A percentile compares a stretch with the other conserved stretches of the same genome.
phyloP scores from a whole-genome alignment of 1,140 invertebrate genomes.

The Rhynchophorus ferrugineus region DNA sequence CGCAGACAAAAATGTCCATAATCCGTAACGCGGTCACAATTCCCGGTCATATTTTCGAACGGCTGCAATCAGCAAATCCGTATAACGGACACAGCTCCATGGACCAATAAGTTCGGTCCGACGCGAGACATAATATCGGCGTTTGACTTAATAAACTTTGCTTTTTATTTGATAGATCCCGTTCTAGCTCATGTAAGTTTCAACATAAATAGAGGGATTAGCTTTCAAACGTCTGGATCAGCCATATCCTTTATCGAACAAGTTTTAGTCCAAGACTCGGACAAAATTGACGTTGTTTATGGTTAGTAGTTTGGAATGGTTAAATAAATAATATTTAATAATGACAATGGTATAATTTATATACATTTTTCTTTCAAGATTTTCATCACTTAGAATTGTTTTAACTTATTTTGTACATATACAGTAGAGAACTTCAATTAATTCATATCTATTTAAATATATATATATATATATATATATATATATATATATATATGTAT shows the following conservation, averaged over 20 bases:
- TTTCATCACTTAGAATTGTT: no score
- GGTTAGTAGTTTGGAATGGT: no score
- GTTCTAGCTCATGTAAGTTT: constrained; percentile 20
- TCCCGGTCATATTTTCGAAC: background rate
- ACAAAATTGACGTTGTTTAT: background rate
- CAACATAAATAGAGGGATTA: constrained; percentile 19
- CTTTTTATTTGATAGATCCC: constrained; percentile 18
- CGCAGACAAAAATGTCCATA: background rate
- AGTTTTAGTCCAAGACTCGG: background rate
- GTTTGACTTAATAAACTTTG: constrained; percentile 16
- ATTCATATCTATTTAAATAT: no score
- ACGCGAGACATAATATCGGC: constrained; percentile 18
- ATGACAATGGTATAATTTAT: no score
- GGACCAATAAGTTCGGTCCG: constrained; percentile 14
- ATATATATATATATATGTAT: no score
- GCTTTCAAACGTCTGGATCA: constrained; percentile 17
- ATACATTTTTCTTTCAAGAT: no score
- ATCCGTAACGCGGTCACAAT: background rate
- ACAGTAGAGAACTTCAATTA: no score
- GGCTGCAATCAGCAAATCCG: constrained; percentile 9
- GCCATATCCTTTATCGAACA: constrained; percentile 1
- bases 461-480: no score
- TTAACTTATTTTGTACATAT: no score
- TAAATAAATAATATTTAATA: no score
- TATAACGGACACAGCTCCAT: constrained; percentile 10